Evolutionary conservation across 2,888 invertebrate species (phyloP).

Genomic region (Apoda limacodes): DNA sequence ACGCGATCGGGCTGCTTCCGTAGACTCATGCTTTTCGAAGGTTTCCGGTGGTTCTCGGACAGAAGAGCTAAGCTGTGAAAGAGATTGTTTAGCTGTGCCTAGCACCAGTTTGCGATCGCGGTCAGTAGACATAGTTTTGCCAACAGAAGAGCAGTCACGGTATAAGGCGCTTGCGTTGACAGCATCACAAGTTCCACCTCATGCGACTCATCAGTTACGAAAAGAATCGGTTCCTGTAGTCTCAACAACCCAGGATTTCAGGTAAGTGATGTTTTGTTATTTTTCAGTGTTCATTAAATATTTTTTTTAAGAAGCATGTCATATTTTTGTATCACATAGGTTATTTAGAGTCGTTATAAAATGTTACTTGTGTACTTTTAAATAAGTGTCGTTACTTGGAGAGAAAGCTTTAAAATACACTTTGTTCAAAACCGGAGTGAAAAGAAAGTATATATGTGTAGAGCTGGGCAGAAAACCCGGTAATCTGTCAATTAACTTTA

Average conservation of each 20-base stretch:
- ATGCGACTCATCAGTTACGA: conserved; percentile 27
- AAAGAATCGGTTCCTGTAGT: conserved; percentile 28
- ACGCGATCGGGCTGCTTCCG: conserved; percentile 87
- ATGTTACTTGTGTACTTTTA: too few species aligned
- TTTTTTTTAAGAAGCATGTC: too few species aligned
- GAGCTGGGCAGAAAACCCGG: too few species aligned
- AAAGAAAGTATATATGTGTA: too few species aligned
- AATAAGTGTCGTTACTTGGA: too few species aligned
- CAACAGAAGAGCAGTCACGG: conserved; percentile 85
- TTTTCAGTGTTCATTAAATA: neutral
- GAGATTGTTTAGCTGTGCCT: conserved; percentile 76
- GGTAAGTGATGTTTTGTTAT: conserved; percentile 52
- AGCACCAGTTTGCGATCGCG: conserved; percentile 80
- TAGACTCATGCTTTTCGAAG: conserved; percentile 88
- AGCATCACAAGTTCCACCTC: conserved; percentile 50
- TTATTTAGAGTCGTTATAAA: too few species aligned
- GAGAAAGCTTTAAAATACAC: too few species aligned
- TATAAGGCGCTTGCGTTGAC: conserved; percentile 86
- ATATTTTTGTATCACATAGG: too few species aligned
- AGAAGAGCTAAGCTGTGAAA: conserved; percentile 75
- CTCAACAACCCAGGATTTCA: conserved; percentile 31
- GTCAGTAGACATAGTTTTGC: conserved; percentile 89
- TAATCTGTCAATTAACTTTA: too few species aligned
- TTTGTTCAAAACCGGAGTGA: too few species aligned
- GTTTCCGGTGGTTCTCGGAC: conserved; percentile 78